Base-by-base conservation (phyloP, 2,888 invertebrate species). In the Geotrupes spiniger region DNA sequence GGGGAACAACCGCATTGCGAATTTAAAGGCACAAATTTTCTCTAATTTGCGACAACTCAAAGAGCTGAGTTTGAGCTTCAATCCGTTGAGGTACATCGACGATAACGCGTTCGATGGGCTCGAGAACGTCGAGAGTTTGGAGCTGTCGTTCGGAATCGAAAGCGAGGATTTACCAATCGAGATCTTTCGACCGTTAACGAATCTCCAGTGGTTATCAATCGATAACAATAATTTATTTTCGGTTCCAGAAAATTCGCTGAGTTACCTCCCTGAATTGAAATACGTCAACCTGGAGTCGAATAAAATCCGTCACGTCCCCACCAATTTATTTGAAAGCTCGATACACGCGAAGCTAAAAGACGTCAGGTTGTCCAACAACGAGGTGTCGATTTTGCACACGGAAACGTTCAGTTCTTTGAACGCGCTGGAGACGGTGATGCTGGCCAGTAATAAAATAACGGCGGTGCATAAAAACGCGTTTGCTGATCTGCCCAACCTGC, bases 21-120 rank as follows among this genome's bases (percentile, higher is more conserved):
- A 80, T 69, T 76, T 86, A 59, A 82, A 82, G 64, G 78, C 82
- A 56, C 82, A 83, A 63, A 81, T 87, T 57, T 89, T 92, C 70
- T 78, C 81, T 49, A 84, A 84, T 29, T 79, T 88, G 42, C 82
- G 82, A 55, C 82, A 87, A 58, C 79, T 96, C 58, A 87, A 87
- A 64, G 93, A 94, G 73, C 81, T 96, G 56, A 91, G 90, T 74
- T 76, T 96, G 57, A 93, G 93, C 68, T 92, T 94, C 73, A 96
- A 96, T 73, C 87, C 89, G 64, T 80, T 96, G 54, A 83, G 85
- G 61, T 85, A 87, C 64, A 81, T 95, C 58, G 88, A 91, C 66
- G 82, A 84, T 16, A 82, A 87, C 65, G 86, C 91, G 11, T 91
- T 94, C 68, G 78, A 80, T 49, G 88, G 89, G 61, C 78, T 92